These are phyloP conservation scores for Heliconius erato DNA, from an alignment of 2,888 invertebrate species.

Conservation along the genomic window DNA sequence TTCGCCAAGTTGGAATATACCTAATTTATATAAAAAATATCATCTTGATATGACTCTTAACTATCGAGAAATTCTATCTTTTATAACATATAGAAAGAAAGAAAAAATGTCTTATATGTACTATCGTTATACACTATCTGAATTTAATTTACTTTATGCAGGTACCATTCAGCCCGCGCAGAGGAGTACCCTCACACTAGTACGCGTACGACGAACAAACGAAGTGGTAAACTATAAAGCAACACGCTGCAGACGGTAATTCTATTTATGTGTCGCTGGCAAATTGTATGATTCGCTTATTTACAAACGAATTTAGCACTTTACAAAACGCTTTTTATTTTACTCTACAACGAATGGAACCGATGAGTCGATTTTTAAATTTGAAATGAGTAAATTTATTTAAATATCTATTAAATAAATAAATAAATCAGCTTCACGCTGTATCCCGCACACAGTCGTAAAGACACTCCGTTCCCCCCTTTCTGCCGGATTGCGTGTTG, in stretches of 20 bases:
- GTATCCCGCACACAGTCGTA: too few species aligned
- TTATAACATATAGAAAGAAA: background rate
- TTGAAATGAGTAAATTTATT: background rate
- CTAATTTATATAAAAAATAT: background rate
- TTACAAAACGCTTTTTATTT: constrained; percentile 6
- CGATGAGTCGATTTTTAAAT: background rate
- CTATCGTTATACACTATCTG: background rate
- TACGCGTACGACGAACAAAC: constrained; percentile 17
- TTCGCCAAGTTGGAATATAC: background rate
- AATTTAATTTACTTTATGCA: constrained; percentile 7
- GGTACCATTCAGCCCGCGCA: background rate
- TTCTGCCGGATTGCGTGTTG: too few species aligned
- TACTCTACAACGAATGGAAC: background rate
- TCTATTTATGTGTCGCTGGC: constrained; percentile 18
- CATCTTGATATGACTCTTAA: background rate
- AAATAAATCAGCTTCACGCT: too few species aligned
- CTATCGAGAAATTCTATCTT: background rate
- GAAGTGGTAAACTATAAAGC: constrained; percentile 27
- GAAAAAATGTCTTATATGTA: background rate
- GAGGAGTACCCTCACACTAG: background rate
- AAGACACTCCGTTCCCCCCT: too few species aligned
- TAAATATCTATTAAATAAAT: background rate
- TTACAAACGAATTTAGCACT: constrained; percentile 10
- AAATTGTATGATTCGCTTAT: constrained; percentile 28
- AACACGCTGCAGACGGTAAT: constrained; percentile 21